Conservation (phyloP, 2,797 vertebrate genomes). For the Enteromius treurensis region DNA sequence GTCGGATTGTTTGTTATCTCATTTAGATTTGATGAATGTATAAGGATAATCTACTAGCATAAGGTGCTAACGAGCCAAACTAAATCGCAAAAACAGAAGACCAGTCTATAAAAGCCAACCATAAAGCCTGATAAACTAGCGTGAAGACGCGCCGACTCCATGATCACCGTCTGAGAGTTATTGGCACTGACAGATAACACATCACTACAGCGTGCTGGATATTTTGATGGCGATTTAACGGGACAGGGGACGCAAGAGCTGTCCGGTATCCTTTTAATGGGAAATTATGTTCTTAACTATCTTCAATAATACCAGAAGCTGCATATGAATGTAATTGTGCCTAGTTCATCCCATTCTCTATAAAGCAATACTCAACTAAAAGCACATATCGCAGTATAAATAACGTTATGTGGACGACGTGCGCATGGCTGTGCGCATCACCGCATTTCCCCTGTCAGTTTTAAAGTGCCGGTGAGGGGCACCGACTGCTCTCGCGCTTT, state of each 20-base stretch:
- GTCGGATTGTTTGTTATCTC: constrained; percentile 17
- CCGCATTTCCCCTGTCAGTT: constrained; percentile 20
- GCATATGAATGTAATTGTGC: not conserved
- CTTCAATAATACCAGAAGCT: not conserved
- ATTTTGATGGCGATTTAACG: not conserved
- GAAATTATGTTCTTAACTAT: not conserved
- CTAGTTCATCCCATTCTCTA: constrained; percentile 36
- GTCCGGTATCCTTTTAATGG: not conserved
- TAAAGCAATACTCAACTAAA: not conserved
- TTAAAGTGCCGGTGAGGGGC: constrained; percentile 18
- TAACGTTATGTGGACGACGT: not conserved
- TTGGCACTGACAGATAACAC: not conserved
- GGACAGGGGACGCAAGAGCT: constrained; percentile 26
- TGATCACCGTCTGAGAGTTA: not conserved
- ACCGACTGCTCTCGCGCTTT: constrained; percentile 7
- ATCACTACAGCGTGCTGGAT: constrained; percentile 22
- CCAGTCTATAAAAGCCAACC: constrained; percentile 2
- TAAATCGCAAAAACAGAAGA: constrained; percentile 13
- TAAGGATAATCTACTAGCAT: constrained; percentile 9
- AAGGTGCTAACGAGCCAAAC: not conserved
- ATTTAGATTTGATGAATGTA: constrained; percentile 18
- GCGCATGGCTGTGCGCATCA: not conserved
- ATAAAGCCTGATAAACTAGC: not conserved
- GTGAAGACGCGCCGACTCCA: constrained; percentile 5
- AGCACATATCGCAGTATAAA: not conserved